Evolutionary conservation across 2,113 vertebrate genomes (phyloP), one percentile per base, ranked within the genome.

Genomic region (Muscicapa adusta): DNA sequence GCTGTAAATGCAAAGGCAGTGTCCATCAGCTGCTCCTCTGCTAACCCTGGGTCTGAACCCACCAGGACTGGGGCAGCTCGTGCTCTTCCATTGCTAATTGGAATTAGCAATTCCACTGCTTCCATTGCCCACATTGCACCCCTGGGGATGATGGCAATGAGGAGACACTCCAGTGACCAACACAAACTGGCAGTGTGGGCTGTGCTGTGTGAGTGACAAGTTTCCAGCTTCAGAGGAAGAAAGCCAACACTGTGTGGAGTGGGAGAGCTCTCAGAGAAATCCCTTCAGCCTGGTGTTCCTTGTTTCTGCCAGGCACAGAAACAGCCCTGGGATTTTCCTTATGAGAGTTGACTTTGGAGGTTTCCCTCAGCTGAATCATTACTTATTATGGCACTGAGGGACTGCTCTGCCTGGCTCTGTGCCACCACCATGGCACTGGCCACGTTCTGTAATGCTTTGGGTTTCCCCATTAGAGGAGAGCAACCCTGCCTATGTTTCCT

Each of bases 271-370:
- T 56, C 0, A 0, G 60, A 95, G 89, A 71, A 92, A 78, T 23
- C 73, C 61, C 62, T 80, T 68, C 70, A 65, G 58, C 77, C 80
- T 82, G 61, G 36, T n/a, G 63, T 88, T 92, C 53, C 73, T 68
- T 50, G 38, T 42, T 25, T 75, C 17, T 94, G 91, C 87, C 91
- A 93, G 73, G 65, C 43, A 83, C 63, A 12, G 15, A 40, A 66
- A 50, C 5, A 80, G 50, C 22, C 61, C 36, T 6, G 19, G 79
- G 79, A 70, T 85, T 94, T 95, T 86, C 86, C 86, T 65, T 57
- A 9, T 10, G 58, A 65, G 67, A 5, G 0, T 25, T 87, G 81
- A 31, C 58, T 93, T 66, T 83, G 85, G 85, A 91, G 68, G 72
- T 80, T 94, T 91, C 86, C 94, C 85, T 54, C 1, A 31, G 60